A percentile compares a stretch with the other conserved stretches of the same genome.
Evolutionary conservation across 2,113 vertebrate species (phyloP).

Genomic region (Leucosticte australis): DNA sequence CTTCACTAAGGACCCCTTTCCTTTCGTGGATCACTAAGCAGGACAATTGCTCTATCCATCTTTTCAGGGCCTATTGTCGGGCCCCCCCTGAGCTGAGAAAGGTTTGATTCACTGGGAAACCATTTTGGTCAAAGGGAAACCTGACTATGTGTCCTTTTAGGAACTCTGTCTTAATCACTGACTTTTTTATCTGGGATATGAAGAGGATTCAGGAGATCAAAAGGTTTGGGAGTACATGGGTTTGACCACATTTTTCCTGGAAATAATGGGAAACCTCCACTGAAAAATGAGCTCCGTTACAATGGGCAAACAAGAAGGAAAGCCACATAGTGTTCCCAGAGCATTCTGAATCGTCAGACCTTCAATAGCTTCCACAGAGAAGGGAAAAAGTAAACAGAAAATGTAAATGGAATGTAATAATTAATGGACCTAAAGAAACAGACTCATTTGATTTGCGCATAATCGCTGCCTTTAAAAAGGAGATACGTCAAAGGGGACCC

Average conservation of each 20-base stretch:
- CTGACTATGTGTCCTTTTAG: slow-evolving; percentile 76
- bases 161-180: slow-evolving; percentile 76
- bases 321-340: slow-evolving; percentile 47
- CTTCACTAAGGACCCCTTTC: slow-evolving; percentile 77
- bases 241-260: slow-evolving; percentile 67
- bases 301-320: slow-evolving; percentile 62
- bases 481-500: not conserved
- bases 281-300: slow-evolving; percentile 70
- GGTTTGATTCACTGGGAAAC: slow-evolving; percentile 82
- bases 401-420: slow-evolving; percentile 59
- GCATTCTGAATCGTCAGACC: slow-evolving; percentile 31
- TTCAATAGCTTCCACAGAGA: slow-evolving; percentile 35
- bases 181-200: slow-evolving; percentile 81
- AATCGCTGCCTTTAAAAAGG: slow-evolving; percentile 1
- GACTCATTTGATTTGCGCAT: slow-evolving; percentile 32
- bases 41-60: slow-evolving; percentile 90
- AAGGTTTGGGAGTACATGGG: slow-evolving; percentile 74
- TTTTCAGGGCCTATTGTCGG: slow-evolving; percentile 83
- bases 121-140: slow-evolving; percentile 76
- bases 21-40: slow-evolving; percentile 89
- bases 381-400: slow-evolving; percentile 48
- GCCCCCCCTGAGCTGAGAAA: slow-evolving; percentile 80
- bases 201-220: slow-evolving; percentile 85
- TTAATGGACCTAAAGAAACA: slow-evolving; percentile 25
- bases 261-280: slow-evolving; percentile 68